Evolutionary conservation across 1,140 invertebrate genomes (phyloP).

Genomic region (Aphelenchoides besseyi): DNA sequence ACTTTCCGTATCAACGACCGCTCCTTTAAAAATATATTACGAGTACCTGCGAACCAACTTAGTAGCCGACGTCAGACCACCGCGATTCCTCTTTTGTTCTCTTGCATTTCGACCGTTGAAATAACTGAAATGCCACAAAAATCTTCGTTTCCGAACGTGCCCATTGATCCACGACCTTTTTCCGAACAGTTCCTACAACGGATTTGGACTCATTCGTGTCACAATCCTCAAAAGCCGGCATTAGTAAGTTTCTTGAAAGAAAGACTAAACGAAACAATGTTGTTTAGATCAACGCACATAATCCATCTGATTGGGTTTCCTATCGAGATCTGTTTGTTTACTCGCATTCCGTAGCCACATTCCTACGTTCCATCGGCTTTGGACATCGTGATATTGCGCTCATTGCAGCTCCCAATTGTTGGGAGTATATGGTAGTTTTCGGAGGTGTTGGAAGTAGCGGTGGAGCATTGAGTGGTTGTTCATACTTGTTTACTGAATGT

Average conservation of each 20-base stretch:
- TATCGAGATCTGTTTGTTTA: slow-evolving; percentile 25
- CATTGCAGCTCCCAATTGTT: slow-evolving; percentile 34
- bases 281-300: slow-evolving; percentile 36
- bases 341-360: slow-evolving; percentile 32
- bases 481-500: slow-evolving; percentile 78
- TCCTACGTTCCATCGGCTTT: slow-evolving; percentile 66
- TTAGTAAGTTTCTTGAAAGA: slow-evolving; percentile 30
- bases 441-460: slow-evolving; percentile 64
- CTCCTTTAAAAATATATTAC: no score
- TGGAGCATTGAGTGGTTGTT: slow-evolving; percentile 73
- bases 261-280: slow-evolving; percentile 7
- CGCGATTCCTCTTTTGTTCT: background rate
- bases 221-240: slow-evolving; percentile 29
- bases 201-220: slow-evolving; percentile 31
- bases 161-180: slow-evolving; percentile 32
- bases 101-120: background rate
- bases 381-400: slow-evolving; percentile 64
- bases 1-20: no score
- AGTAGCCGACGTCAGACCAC: no score
- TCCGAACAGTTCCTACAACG: slow-evolving; percentile 30
- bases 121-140: slow-evolving; percentile 13
- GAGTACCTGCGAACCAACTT: no score
- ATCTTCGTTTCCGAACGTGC: slow-evolving; percentile 38
- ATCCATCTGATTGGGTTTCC: slow-evolving; percentile 30
- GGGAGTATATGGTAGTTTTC: slow-evolving; percentile 39